Conservation (phyloP, 2,797 vertebrate genomes). For the Hydrocynus forskahlii region DNA sequence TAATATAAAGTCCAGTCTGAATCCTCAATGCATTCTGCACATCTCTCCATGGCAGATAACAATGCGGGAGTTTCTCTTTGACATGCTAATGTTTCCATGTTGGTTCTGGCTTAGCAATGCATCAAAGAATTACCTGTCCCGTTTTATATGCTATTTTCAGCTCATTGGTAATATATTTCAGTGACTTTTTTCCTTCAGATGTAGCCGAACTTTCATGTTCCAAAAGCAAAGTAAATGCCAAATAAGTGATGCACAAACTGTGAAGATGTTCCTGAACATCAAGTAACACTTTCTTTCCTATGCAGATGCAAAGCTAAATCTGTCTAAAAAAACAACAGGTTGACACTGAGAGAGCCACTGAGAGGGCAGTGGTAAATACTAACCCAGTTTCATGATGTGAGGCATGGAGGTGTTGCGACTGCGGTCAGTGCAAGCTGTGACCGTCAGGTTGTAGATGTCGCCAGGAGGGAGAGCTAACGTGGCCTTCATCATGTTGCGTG, state of each 20-base stretch:
- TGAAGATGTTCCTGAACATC: background rate
- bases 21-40: background rate
- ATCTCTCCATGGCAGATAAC: background rate
- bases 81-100: constrained; percentile 6
- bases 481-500: constrained; percentile 87
- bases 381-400: constrained; percentile 90
- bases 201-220: background rate
- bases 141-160: background rate
- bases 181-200: background rate
- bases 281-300: background rate
- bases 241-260: background rate
- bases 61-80: background rate
- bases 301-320: background rate
- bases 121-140: background rate
- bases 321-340: background rate
- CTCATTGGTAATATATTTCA: background rate
- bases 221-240: background rate
- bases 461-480: constrained; percentile 88
- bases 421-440: constrained; percentile 91
- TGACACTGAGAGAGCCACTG: background rate
- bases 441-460: constrained; percentile 95
- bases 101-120: background rate
- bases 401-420: constrained; percentile 88
- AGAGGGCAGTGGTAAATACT: constrained; percentile 56
- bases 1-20: background rate